Evolutionary conservation across 2,888 invertebrate genomes (phyloP).

Genomic region (Baronia brevicornis): DNA sequence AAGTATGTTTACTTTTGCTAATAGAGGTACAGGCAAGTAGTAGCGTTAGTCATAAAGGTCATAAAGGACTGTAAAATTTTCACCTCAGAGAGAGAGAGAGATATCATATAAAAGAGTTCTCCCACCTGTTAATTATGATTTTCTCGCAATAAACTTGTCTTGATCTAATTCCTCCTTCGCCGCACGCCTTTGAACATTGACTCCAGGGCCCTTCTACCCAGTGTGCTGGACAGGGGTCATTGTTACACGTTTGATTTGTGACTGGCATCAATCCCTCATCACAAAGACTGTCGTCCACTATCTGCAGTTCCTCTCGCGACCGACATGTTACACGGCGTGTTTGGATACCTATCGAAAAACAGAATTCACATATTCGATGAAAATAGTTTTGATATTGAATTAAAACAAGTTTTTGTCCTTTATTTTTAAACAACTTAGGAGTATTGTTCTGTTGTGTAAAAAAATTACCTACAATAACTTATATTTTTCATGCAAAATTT

Average conservation of each 20-base stretch:
- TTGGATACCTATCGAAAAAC: constrained; percentile 79
- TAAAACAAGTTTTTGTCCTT: too few species aligned
- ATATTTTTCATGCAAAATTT: too few species aligned
- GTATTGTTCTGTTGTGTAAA: too few species aligned
- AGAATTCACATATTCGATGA: too few species aligned
- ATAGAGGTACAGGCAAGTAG: too few species aligned
- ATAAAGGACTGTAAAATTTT: too few species aligned
- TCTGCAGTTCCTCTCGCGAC: constrained; percentile 80
- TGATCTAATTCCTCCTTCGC: constrained; percentile 81
- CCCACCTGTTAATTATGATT: constrained; percentile 81
- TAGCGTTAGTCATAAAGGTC: too few species aligned
- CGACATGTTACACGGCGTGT: constrained; percentile 87
- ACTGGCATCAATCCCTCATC: constrained; percentile 84
- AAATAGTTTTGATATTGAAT: not conserved
- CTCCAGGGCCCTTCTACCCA: constrained; percentile 90
- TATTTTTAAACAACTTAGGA: too few species aligned
- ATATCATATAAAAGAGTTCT: too few species aligned
- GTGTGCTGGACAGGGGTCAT: constrained; percentile 84
- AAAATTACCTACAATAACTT: too few species aligned
- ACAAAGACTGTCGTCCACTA: constrained; percentile 86
- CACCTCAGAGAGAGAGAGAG: too few species aligned
- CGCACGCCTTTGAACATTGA: constrained; percentile 88
- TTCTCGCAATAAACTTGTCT: constrained; percentile 88
- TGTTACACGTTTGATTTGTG: constrained; percentile 82
- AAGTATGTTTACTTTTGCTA: too few species aligned